Percentiles rank a stretch among this genome's conserved stretches.
phyloP scores from a whole-genome alignment of 2,888 invertebrate species.

The Thymelicus lineola region DNA sequence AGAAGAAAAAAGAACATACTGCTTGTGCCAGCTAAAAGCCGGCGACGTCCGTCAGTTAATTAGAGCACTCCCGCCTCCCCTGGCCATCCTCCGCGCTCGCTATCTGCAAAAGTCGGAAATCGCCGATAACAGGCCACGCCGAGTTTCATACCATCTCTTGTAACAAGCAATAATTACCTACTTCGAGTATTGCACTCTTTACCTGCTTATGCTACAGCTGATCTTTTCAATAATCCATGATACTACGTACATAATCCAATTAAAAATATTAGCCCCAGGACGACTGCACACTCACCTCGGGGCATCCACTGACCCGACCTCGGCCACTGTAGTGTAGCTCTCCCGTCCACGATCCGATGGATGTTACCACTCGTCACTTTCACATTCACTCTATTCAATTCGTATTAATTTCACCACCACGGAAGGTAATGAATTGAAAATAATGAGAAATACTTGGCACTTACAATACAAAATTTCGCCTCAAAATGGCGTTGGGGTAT shows the following conservation, averaged over 20 bases:
- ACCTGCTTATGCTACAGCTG: conserved; percentile 41
- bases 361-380: conserved; percentile 51
- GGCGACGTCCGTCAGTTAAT: conserved; percentile 83
- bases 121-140: conserved; percentile 72
- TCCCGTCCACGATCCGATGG: conserved; percentile 52
- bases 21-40: conserved; percentile 81
- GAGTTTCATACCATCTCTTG: conserved; percentile 38
- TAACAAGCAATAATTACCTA: conserved; percentile 21
- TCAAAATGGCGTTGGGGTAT: conserved; percentile 86
- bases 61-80: conserved; percentile 70
- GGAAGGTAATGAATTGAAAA: conserved; percentile 65
- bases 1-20: conserved; percentile 60
- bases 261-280: conserved; percentile 67
- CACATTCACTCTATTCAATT: conserved; percentile 58
- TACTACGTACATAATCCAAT: conserved; percentile 64
- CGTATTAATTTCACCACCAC: conserved; percentile 57
- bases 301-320: conserved; percentile 63
- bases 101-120: conserved; percentile 83
- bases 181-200: neutral
- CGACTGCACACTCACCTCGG: conserved; percentile 73
- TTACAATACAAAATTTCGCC: conserved; percentile 86
- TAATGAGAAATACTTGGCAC: conserved; percentile 85
- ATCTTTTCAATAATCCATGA: conserved; percentile 12
- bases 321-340: conserved; percentile 52
- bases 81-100: conserved; percentile 80